phyloP scores from a whole-genome alignment of 1,140 invertebrate genomes.

The Tetragnatha versicolor region DNA sequence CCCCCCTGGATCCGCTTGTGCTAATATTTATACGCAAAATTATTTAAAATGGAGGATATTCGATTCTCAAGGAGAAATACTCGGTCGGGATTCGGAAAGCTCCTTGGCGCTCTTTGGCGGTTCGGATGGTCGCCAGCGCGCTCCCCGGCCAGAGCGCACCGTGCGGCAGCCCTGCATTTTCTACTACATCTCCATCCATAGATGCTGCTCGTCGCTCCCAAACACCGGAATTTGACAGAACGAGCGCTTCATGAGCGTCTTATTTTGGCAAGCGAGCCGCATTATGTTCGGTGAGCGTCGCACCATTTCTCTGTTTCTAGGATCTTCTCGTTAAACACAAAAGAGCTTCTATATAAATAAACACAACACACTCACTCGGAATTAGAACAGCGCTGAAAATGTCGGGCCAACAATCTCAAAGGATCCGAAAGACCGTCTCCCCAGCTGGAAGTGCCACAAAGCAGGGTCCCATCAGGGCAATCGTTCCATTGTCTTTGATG shows the following conservation, averaged over 20 bases:
- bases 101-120: neutral
- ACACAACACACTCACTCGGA: slow-evolving; percentile 24
- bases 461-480: slow-evolving; percentile 57
- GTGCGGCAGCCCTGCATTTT: slow-evolving; percentile 33
- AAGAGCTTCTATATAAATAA: slow-evolving; percentile 38
- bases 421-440: slow-evolving; percentile 57
- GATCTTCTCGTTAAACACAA: slow-evolving; percentile 14
- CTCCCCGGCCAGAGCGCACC: neutral
- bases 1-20: neutral
- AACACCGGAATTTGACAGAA: slow-evolving; percentile 42
- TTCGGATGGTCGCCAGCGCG: neutral
- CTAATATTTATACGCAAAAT: neutral
- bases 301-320: neutral
- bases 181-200: slow-evolving; percentile 48
- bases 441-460: slow-evolving; percentile 51
- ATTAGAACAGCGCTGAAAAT: too few relatives aligned
- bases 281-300: slow-evolving; percentile 42
- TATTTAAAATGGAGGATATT: neutral
- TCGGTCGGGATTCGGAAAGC: neutral
- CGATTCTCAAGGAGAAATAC: neutral
- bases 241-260: slow-evolving; percentile 8
- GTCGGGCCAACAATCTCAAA: slow-evolving; percentile 52
- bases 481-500: slow-evolving; percentile 57
- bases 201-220: slow-evolving; percentile 17
- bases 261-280: too few relatives aligned